Base-by-base conservation (phyloP, 2,888 invertebrate species). In the Biston betularia region DNA sequence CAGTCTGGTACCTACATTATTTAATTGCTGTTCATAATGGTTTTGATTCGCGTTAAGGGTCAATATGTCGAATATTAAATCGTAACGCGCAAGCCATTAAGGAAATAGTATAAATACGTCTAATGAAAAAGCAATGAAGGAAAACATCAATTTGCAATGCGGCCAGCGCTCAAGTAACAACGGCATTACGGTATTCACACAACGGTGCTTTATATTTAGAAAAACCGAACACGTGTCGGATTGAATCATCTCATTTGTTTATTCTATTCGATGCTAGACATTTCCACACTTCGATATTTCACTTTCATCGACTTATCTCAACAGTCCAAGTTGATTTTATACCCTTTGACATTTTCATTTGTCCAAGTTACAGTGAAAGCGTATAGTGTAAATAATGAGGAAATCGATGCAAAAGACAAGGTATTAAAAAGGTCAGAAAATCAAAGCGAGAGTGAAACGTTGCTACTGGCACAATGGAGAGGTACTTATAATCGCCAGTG, bases 131-230 rank as follows among this genome's bases (percentile, higher is more conserved):
- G 69, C 74, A 70, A 83, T 79, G 69, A 78, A 83, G 78, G 81
- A 79, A 84, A 86, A 81, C 78, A 81, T 83, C 81, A 83, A 84
- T 86, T 82, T 77, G 80, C 84, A 86, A 83, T 79, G 82, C 86
- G 85, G 88, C 85, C 87, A 85, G 87, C 82, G 82, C 83, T 84
- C 84, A 85, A 79, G 73, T 82, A 77, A 80, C 81, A 87, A 87
- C 85, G 84, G 86, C 86, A 89, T 49, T 58, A 87, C 84, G 85
- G 86, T 87, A 88, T 87, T 83, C 80, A 79, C 72, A 84, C 83
- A 91, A 89, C 90, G 89, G 88, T 88, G 83, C 85, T 89, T 88
- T 90, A 87, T 86, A 88, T 90, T 89, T 88, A 89, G 87, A 87
- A 81, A 84, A 81, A 82, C 73, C 69, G 76, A 87, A 86, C 90